phyloP scores from a whole-genome alignment of 2,888 invertebrate species.

The Nephrocerus scutellatus region DNA sequence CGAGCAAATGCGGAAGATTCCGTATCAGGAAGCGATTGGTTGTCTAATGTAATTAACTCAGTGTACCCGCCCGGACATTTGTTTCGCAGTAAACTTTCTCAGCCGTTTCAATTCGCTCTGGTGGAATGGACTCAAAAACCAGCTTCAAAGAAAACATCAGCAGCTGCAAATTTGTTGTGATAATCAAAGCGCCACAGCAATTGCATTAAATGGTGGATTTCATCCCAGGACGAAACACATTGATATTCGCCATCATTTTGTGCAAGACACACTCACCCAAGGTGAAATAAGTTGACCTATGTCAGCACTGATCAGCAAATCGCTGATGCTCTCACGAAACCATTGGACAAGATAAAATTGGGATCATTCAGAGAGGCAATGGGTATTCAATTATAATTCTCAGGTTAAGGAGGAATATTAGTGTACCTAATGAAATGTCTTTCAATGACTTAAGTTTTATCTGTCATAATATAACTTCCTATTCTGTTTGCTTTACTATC shows the following conservation, averaged over 20 bases:
- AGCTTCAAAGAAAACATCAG: conserved; percentile 1
- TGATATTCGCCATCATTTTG: conserved; percentile 9
- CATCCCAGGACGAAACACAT: conserved; percentile 10
- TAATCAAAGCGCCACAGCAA: conserved; percentile 9
- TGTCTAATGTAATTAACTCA: conserved; percentile 11
- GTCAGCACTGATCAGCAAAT: no score
- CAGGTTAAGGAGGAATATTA: no score
- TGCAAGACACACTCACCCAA: no score
- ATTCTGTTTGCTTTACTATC: no score
- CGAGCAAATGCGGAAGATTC: conserved; percentile 8
- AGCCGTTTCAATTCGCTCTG: conserved; percentile 12
- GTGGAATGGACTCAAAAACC: conserved; percentile 6
- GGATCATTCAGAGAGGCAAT: no score
- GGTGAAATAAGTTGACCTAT: no score
- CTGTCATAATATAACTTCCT: no score
- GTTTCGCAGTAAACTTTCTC: conserved; percentile 11
- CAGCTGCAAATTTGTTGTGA: conserved; percentile 9
- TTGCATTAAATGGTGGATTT: conserved; percentile 6
- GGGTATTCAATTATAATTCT: no score
- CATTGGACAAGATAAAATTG: no score
- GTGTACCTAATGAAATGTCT: no score
- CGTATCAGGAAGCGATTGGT: conserved; percentile 12
- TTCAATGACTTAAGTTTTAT: no score
- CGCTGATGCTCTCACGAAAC: no score
- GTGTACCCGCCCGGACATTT: conserved; percentile 12